Base-by-base conservation (phyloP, 2,113 vertebrate species). In the Macquaria australasica region DNA sequence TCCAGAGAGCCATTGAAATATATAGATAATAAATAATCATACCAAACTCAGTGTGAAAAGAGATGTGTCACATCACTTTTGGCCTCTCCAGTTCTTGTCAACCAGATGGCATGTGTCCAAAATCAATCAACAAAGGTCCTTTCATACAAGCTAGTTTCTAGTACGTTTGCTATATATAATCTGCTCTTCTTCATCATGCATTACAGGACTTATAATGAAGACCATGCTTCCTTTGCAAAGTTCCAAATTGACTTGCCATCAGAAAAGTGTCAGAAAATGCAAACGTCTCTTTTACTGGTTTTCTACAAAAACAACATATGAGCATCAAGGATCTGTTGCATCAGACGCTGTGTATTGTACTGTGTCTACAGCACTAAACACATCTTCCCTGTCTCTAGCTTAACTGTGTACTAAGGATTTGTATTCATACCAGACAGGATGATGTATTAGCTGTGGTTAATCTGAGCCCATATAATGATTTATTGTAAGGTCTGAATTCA, bases 381-480 rank as follows among this genome's bases (percentile, higher is more conserved):
- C 31, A 43, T 63, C 45, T 21, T 59, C 34, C 6, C 16, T 4
- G 16, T 73, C 20, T 77, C 20, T 16, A 28, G 21, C 15, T 37
- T 45, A 53, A 51, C 15, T 39, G 15, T 41, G 12, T 6, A 31
- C 4, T 41, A 18, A 62, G 10, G 10, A 25, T 68, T 56, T 60
- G 3, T 28, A 41, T 50, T 69, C 69, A 25, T 0, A 55, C 16
- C 25, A 56, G 56, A 71, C 51, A 81, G 28, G 37, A 81, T 86
- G 68, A 87, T 70, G 51, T 66, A 83, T 64, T 81, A 50, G 45
- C 39, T 73, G 39, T 16, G 39, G 64, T 70, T 74, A 28, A 69
- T 56, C 68, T 48, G 66, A 72, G 23, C 28, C 31, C 16, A 45
- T 28, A 37, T 12, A 28, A 5, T 76, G 72, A 79, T 70, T 66